phyloP scores from a whole-genome alignment of 37 sponge, comb jelly and placozoan species.

The Aplysina aerophoba region DNA sequence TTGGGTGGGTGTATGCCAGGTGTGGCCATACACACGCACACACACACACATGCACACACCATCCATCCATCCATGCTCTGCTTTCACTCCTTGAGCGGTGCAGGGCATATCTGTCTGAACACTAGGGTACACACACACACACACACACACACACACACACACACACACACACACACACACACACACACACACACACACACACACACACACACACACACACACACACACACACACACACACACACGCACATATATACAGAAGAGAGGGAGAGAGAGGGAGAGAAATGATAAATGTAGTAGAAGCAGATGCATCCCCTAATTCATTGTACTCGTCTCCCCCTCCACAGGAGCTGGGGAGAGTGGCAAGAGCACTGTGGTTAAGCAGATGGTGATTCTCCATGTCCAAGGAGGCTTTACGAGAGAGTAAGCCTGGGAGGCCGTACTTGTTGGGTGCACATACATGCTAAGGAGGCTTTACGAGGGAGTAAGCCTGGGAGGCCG shows the following conservation, averaged over 20 bases:
- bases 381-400: constrained; percentile 77
- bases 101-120: background rate
- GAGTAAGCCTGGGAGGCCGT: background rate
- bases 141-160: constrained; percentile 26
- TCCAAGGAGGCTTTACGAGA: constrained; percentile 20
- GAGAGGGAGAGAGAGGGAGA: too few relatives aligned
- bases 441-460: too few relatives aligned
- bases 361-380: constrained; percentile 98
- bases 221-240: constrained; percentile 34
- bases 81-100: background rate
- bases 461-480: constrained; percentile 19
- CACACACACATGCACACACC: constrained; percentile 32
- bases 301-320: background rate
- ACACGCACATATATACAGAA: background rate
- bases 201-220: constrained; percentile 36
- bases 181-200: constrained; percentile 40
- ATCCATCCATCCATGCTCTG: background rate
- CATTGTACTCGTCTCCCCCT: background rate
- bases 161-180: constrained; percentile 46
- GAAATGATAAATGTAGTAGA: too few relatives aligned
- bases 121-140: background rate
- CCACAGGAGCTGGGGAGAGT: constrained; percentile 94
- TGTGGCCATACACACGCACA: background rate
- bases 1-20: too few relatives aligned
- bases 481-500: background rate